phyloP scores from a whole-genome alignment of 2,113 vertebrate species.

The Cephalopterus ornatus region DNA sequence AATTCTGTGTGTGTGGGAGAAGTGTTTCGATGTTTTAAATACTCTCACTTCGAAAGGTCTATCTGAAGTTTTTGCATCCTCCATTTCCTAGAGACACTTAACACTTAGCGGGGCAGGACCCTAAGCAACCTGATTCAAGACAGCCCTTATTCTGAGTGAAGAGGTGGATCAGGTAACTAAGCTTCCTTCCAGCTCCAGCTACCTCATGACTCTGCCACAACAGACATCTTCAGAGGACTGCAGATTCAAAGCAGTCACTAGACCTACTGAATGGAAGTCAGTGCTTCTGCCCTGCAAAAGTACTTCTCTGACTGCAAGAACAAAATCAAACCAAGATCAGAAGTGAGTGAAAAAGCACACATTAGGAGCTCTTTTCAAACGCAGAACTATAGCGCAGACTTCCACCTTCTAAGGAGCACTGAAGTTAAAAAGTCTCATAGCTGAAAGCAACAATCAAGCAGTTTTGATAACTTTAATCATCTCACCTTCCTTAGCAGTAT shows the following conservation, averaged over 20 bases:
- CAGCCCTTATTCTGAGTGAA: not conserved
- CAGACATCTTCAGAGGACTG: not conserved
- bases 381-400: not conserved
- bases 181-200: not conserved
- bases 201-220: not conserved
- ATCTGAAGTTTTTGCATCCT: not conserved
- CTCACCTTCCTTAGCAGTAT: not conserved
- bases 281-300: not conserved
- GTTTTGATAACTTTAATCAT: not conserved
- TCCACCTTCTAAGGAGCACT: not conserved
- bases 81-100: not conserved
- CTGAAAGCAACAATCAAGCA: not conserved
- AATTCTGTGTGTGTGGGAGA: accelerated
- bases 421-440: not conserved
- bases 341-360: not conserved
- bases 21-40: not conserved
- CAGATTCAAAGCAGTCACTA: not conserved
- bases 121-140: not conserved
- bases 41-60: not conserved
- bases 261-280: not conserved
- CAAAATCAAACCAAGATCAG: not conserved
- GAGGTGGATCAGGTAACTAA: not conserved
- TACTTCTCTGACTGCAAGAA: not conserved
- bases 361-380: not conserved
- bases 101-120: not conserved